Evolutionary conservation across 2,888 invertebrate genomes (phyloP).

Genomic region (Biston betularia): DNA sequence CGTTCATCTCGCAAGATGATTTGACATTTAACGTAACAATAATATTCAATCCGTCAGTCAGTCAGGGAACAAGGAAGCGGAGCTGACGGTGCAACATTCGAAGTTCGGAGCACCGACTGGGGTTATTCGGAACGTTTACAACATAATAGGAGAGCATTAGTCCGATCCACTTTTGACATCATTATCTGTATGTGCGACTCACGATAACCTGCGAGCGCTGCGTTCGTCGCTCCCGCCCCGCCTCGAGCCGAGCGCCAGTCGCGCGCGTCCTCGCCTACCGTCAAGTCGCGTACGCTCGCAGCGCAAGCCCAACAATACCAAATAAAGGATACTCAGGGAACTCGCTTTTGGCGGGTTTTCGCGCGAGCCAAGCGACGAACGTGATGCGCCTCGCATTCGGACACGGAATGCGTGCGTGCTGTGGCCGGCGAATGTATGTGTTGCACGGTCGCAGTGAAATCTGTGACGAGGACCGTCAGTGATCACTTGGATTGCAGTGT

Average conservation of each 20-base stretch:
- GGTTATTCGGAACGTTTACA: constrained; percentile 76
- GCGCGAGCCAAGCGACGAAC: constrained; percentile 62
- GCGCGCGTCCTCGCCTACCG: constrained; percentile 72
- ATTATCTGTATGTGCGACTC: constrained; percentile 83
- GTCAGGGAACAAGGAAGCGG: constrained; percentile 51
- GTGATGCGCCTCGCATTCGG: constrained; percentile 74
- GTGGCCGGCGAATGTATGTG: constrained; percentile 62
- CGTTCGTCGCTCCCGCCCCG: constrained; percentile 76
- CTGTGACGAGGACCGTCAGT: constrained; percentile 69
- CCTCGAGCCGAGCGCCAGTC: constrained; percentile 69
- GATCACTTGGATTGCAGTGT: constrained; percentile 85
- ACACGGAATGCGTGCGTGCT: constrained; percentile 77
- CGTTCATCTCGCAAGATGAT: constrained; percentile 52
- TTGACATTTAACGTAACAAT: constrained; percentile 51
- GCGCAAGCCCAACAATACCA: constrained; percentile 51
- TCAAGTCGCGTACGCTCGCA: constrained; percentile 61
- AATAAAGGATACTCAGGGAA: constrained; percentile 66
- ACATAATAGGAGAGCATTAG: constrained; percentile 83
- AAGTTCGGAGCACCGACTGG: constrained; percentile 47
- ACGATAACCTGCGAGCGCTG: constrained; percentile 83
- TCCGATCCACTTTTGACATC: constrained; percentile 86
- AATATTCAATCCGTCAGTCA: constrained; percentile 49
- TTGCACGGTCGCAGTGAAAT: constrained; percentile 72
- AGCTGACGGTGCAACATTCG: constrained; percentile 64
- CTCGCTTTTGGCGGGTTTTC: constrained; percentile 83